phyloP scores from a whole-genome alignment of 1,140 invertebrate species.

The Aphis gossypii region DNA sequence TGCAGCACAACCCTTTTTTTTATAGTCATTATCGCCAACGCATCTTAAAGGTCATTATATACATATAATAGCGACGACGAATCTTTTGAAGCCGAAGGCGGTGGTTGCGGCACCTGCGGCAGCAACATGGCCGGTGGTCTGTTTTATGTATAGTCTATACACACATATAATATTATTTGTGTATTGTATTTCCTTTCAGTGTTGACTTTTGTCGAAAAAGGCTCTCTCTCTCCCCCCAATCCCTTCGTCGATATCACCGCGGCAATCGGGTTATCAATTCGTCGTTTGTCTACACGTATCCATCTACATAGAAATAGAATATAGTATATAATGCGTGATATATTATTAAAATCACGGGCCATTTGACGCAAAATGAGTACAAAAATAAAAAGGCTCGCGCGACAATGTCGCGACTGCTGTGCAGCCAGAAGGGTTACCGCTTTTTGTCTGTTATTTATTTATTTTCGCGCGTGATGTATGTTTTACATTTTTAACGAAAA shows the following conservation, averaged over 20 bases:
- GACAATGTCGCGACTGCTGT: too few species aligned
- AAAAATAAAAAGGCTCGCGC: neutral
- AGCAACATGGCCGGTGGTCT: neutral
- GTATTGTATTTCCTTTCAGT: neutral
- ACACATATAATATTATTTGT: neutral
- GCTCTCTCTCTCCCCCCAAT: too few species aligned
- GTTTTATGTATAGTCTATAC: neutral
- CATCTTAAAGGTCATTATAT: neutral
- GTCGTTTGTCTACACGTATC: neutral
- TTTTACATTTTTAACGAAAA: conserved; percentile 58
- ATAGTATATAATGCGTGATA: neutral
- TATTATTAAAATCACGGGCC: conserved; percentile 38
- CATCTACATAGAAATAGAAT: neutral
- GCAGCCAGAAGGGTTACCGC: conserved; percentile 24
- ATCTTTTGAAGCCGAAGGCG: conserved; percentile 4
- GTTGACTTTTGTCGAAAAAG: neutral
- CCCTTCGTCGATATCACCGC: neutral
- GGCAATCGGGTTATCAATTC: conserved; percentile 20
- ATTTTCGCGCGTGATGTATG: conserved; percentile 53
- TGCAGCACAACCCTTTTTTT: conserved; percentile 1
- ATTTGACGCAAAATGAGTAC: conserved; percentile 30
- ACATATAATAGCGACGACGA: neutral
- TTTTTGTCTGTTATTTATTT: conserved; percentile 44
- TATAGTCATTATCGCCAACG: neutral
- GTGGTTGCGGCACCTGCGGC: neutral